A percentile compares a stretch with the other conserved stretches of the same genome.
These are phyloP conservation scores for Drosophila elegans DNA, from an alignment of 1,140 invertebrate genomes.

Conservation along the genomic window DNA sequence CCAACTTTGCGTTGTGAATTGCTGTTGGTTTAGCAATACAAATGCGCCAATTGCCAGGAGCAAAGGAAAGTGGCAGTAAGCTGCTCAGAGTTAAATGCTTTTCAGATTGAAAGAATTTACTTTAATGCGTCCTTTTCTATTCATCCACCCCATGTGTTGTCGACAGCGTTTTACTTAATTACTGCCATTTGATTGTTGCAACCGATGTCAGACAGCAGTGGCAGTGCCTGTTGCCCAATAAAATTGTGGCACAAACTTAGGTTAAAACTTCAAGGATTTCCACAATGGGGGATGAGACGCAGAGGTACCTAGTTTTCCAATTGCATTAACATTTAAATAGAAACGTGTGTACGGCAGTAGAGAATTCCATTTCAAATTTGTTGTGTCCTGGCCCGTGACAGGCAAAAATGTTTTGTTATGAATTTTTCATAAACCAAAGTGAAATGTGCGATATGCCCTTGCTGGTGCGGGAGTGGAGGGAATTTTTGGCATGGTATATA, in stretches of 20 bases:
- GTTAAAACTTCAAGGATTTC: conserved; percentile 8
- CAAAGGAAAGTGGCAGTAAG: conserved; percentile 6
- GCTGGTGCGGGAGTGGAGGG: conserved; percentile 1
- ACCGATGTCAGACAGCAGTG: conserved; percentile 6
- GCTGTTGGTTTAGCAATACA: conserved; percentile 51
- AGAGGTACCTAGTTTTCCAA: conserved; percentile 28
- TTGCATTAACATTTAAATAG: conserved; percentile 62
- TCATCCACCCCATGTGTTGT: conserved; percentile 22
- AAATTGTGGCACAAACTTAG: conserved; percentile 11
- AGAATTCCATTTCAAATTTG: conserved; percentile 48
- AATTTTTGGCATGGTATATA: background rate
- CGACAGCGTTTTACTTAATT: conserved; percentile 73
- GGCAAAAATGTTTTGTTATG: conserved; percentile 58
- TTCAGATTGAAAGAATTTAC: conserved; percentile 49
- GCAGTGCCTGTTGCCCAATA: conserved; percentile 7
- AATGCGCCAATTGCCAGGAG: conserved; percentile 63
- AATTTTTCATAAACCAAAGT: conserved; percentile 67
- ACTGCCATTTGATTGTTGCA: conserved; percentile 47
- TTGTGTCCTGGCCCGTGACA: conserved; percentile 48
- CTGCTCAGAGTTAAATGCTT: conserved; percentile 33
- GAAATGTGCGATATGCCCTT: conserved; percentile 41
- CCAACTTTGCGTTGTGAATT: conserved; percentile 50
- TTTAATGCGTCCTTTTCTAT: conserved; percentile 13
- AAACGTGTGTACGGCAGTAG: conserved; percentile 15
- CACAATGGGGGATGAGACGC: background rate